Base-by-base conservation (phyloP, 2,888 invertebrate species). In the Mesochorus sp. region DNA sequence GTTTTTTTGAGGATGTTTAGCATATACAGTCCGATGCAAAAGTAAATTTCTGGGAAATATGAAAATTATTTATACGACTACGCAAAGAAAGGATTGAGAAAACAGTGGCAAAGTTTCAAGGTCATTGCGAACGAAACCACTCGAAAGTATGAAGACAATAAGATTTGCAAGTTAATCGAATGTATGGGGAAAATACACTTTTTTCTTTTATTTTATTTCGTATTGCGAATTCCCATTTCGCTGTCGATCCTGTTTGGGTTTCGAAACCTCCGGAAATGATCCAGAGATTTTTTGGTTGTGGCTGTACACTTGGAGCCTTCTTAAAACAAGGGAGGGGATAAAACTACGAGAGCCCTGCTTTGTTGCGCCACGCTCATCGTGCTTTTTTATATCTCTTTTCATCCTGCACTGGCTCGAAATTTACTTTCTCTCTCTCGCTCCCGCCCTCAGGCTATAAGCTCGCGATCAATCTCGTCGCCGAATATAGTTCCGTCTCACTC, bases 361-460 rank as follows among this genome's bases (percentile, higher is more conserved):
- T 17, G 39, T 51, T 39, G 26, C 66, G 14, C 39, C 24, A 70
- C 71, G 51, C 61, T 66, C 62, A 14, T n/a, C n/a, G 12, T 26
- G 10, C 19, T 53, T 26, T 6, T 42, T 2, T 42, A 12, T 47
- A 55, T 74, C 55, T 31, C 31, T 61, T 71, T 55, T 39, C 28
- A 47, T 39, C 42, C 55, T 44, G 59, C 68, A 55, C 34, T 47
- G 44, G 61, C 68, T 70, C 47, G 66, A 72, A 59, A 66, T 75
- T 28, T 53, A 42, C 57, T 42, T 42, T 55, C 76, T 55, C 28
- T 42, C 61, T 49, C 21, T 47, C 34, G 44, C 61, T 42, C 53
- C 26, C 70, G 34, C 59, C 51, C 24, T 51, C 37, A 6, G 5
- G 8, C 24, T 64, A n/a, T n/a, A 37, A 8, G 64, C 49, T 64